Evolutionary conservation across 2,888 invertebrate genomes (phyloP), one percentile per base, ranked within the genome.

Genomic region (Gnatocerus cornutus): DNA sequence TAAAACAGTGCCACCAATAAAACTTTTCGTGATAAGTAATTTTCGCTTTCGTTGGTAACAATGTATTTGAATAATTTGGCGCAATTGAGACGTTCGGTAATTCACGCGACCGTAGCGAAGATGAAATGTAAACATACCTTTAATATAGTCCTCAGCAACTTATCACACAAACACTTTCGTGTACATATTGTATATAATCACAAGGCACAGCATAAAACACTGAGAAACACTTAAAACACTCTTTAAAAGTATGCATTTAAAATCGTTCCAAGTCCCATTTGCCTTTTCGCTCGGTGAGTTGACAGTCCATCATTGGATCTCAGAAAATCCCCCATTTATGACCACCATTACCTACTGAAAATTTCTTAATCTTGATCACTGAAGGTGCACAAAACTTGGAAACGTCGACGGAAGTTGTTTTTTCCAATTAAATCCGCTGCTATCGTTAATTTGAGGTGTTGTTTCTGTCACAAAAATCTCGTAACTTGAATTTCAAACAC

Each of bases 131-230:
- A 69, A 69, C 70, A 70, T 71, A 71, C 71, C 71, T 71, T 71
- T 68, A 68, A 63, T 68, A 41, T 53, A 68, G 58, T 71, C 63
- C 67, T 71, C 64, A 58, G 53, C 56, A 71, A 64, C 45, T 71
- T 71, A 63, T 71, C 63, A 71, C 63, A 68, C 71, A 53, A 71
- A 67, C 71, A 71, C 71, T 67, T 59, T 67, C 33, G 43, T 56
- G 71, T 67, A 59, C 71, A 71, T 68, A 74, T 74, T 70, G 73
- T 72, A 69, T 73, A 52, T 71, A 73, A 71, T 68, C 75, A 75
- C 75, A 75, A 75, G 75, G 71, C 74, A 74, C 74, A 69, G 64
- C 66, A 66, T 56, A 48, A 64, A 72, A 73, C 74, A 74, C 73
- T 71, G 58, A 69, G 68, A 72, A 58, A 53, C 73, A 74, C 72